Evolutionary conservation across 1,140 invertebrate genomes (phyloP), one percentile per base, ranked within the genome.

Genomic region (Panagrolaimus sp.): DNA sequence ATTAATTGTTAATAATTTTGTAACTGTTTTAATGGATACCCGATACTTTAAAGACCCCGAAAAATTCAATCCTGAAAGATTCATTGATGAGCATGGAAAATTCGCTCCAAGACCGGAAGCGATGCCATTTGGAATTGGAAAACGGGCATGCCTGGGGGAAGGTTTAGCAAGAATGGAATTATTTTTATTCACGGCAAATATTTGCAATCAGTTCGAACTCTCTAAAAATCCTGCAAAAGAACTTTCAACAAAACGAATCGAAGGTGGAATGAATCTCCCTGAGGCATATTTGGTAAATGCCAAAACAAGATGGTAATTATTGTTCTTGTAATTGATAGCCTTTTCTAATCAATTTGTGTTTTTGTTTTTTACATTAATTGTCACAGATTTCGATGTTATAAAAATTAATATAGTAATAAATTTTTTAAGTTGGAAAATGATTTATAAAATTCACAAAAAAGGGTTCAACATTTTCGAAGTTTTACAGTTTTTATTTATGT

Each of bases 121-220:
- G 48, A 5, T 52, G 26, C 48, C 48, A 7, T 52, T 52, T 52
- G 48, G 48, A n/a, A 52, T 52, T 14, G 48, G 48, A 52, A 52
- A 52, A 52, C 48, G 48, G 48, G 48, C 48, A 0, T 52, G 48
- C 26, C 26, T 24, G 7, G 48, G 48, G 5, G 48, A 52, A 52
- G 48, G n/a, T 52, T 12, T 52, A 52, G 48, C 48, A 4, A 52
- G 26, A 14, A 52, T 52, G 48, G 48, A 52, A 15, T 14, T 52
- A 24, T 52, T 52, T 10, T 7, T 52, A 52, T 5, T 52, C 14
- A 52, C 26, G 17, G 48, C n/a, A n/a, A 52, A 52, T 15, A n/a
- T 52, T 14, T 52, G 17, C 48, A 52, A 52, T 10, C 48, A 24
- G 1, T 52, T 21, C 15, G 26, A 9, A 24, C 26, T 52, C 15